Percentiles rank a stretch among this genome's conserved stretches.
These are phyloP conservation scores for Bubo blakistoni DNA, from an alignment of 2,113 vertebrate genomes.

Conservation along the genomic window DNA sequence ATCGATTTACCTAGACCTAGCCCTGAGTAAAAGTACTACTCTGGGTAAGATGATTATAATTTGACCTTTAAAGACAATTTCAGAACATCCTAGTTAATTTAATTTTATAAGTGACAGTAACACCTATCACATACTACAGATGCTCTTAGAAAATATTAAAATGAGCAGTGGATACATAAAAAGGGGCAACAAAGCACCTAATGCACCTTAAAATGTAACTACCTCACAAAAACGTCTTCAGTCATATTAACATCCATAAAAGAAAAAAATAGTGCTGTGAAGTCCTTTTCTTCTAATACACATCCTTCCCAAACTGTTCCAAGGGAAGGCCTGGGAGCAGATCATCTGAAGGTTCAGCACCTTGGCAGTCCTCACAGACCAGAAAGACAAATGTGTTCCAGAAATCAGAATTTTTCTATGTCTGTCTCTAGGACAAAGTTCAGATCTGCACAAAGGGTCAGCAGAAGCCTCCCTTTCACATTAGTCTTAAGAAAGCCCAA, in stretches of 20 bases:
- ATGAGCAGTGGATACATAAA: neutral
- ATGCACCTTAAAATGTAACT: conserved; percentile 21
- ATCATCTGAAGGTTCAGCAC: neutral
- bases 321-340: neutral
- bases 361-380: neutral
- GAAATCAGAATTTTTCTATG: neutral
- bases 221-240: conserved; percentile 28
- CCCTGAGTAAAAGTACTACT: conserved; percentile 8
- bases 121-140: neutral
- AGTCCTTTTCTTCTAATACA: neutral
- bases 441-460: neutral
- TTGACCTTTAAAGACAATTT: conserved; percentile 62
- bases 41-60: conserved; percentile 38
- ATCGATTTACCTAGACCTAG: conserved; percentile 20
- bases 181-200: conserved; percentile 30
- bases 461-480: neutral
- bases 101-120: conserved; percentile 45
- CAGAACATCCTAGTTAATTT: conserved; percentile 46
- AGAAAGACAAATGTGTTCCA: neutral
- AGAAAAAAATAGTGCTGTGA: neutral
- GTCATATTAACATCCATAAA: conserved; percentile 27
- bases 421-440: neutral
- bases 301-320: neutral
- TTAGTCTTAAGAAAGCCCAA: neutral
- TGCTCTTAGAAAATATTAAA: conserved; percentile 50